phyloP scores from a whole-genome alignment of 2,888 invertebrate genomes.

The Ophioninae sp. region DNA sequence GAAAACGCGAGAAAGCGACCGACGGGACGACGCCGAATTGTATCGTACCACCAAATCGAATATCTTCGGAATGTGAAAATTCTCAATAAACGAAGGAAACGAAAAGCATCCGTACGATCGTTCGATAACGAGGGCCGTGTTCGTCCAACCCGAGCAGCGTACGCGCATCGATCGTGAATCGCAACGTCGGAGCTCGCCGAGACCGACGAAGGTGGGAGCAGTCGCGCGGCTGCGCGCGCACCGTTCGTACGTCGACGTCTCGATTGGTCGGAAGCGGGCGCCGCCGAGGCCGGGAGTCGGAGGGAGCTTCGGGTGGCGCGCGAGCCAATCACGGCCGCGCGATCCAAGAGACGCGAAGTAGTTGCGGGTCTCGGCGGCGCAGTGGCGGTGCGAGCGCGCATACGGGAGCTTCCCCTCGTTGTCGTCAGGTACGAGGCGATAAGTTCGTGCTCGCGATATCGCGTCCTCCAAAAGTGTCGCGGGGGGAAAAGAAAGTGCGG shows the following conservation, averaged over 20 bases:
- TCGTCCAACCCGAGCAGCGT: too few species aligned
- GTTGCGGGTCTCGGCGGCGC: background rate
- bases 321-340: constrained; percentile 31
- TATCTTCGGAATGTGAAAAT: constrained; percentile 58
- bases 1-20: constrained; percentile 7
- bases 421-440: constrained; percentile 28
- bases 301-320: background rate
- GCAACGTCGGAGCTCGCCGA: too few species aligned
- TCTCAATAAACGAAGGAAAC: constrained; percentile 45
- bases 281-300: background rate
- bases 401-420: constrained; percentile 28
- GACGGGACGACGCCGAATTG: constrained; percentile 47
- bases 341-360: background rate
- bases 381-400: constrained; percentile 10
- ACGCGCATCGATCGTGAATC: too few species aligned
- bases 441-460: constrained; percentile 53
- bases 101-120: background rate
- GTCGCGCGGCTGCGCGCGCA: too few species aligned
- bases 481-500: constrained; percentile 11
- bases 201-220: too few species aligned
- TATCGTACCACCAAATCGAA: constrained; percentile 61
- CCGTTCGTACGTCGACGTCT: too few species aligned
- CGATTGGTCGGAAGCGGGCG: background rate
- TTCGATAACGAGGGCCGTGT: background rate
- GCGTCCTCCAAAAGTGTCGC: constrained; percentile 24